Evolutionary conservation across 2,888 invertebrate species (phyloP), one percentile per base, ranked within the genome.

Genomic region (Phaedon cochleariae): DNA sequence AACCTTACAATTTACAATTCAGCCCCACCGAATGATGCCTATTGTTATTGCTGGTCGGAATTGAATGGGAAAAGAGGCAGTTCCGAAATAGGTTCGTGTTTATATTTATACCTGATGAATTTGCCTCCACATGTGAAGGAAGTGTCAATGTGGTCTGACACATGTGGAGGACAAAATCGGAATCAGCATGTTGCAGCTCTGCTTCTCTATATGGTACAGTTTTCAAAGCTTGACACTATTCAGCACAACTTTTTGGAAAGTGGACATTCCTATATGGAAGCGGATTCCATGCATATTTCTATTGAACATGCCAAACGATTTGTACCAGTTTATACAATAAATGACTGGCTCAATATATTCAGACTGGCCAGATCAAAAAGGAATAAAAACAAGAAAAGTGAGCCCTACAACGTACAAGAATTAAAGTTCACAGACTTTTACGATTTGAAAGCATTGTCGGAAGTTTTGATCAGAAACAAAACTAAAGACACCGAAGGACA

Each of bases 131-230:
- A 49, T 57, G 58, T 64, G 9, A 61, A n/a, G 21, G 53, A 65
- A 60, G 49, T 68, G 2, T 51, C 60, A 22, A 22, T 68, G 1
- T 68, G 48, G 41, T 68, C 60, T 48, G 65, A 63, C 71, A 64
- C 71, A 64, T 74, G 74, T 67, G 59, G 72, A 26, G 73, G 74
- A n/a, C n/a, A n/a, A n/a, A n/a, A n/a, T n/a, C n/a, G n/a, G n/a
- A n/a, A n/a, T n/a, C n/a, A n/a, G n/a, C 20, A 75, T 74, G 64
- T 74, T 74, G 55, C 64, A 70, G 62, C 57, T 12, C 22, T 62
- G 22, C 57, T 62, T 12, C 18, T 62, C 31, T 62, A 62, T 22
- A 20, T 26, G 26, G 26, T 26, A 22, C 52, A 61, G 18, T 52
- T 15, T 18, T 29, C 20, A 41, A 49, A 60, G 49, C 37, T 60